Percentiles rank a stretch among this genome's conserved stretches.
Evolutionary conservation across 2,888 invertebrate species (phyloP).

Genomic region (Thalpophila matura): DNA sequence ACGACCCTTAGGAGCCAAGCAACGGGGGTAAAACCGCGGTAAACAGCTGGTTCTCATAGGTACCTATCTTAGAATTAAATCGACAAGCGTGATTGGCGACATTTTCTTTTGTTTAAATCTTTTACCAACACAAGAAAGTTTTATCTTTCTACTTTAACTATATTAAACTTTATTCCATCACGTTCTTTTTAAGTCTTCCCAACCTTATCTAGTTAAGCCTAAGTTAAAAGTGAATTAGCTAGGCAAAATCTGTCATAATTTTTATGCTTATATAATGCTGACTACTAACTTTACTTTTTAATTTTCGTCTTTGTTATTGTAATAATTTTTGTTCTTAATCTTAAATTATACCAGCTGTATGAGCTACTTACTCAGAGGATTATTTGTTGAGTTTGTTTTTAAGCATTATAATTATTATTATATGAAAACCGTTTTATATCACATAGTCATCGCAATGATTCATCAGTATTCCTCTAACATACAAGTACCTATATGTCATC

Average conservation of each 20-base stretch:
- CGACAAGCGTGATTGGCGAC: not conserved
- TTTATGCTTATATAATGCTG: constrained; percentile 1
- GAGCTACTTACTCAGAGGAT: no score
- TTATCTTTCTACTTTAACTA: constrained; percentile 45
- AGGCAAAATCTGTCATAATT: constrained; percentile 8
- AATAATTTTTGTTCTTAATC: no score
- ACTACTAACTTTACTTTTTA: not conserved
- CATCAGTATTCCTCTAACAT: constrained; percentile 17
- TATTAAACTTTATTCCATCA: constrained; percentile 48
- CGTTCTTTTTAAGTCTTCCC: constrained; percentile 45
- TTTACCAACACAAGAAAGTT: constrained; percentile 41
- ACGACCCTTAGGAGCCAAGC: no score
- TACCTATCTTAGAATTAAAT: constrained; percentile 1
- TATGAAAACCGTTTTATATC: not conserved
- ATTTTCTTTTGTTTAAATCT: constrained; percentile 44
- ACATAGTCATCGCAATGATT: constrained; percentile 12
- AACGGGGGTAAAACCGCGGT: no score
- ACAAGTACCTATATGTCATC: constrained; percentile 4
- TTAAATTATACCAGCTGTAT: no score
- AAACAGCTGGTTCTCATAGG: no score
- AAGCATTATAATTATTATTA: no score
- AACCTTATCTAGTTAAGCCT: constrained; percentile 25
- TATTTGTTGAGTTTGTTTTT: no score
- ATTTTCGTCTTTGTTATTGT: constrained; percentile 11
- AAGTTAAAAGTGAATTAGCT: constrained; percentile 23